Percentiles rank a stretch among this genome's conserved stretches.
Evolutionary conservation across 2,888 invertebrate species (phyloP).

Genomic region (Megalurothrips usitatus): DNA sequence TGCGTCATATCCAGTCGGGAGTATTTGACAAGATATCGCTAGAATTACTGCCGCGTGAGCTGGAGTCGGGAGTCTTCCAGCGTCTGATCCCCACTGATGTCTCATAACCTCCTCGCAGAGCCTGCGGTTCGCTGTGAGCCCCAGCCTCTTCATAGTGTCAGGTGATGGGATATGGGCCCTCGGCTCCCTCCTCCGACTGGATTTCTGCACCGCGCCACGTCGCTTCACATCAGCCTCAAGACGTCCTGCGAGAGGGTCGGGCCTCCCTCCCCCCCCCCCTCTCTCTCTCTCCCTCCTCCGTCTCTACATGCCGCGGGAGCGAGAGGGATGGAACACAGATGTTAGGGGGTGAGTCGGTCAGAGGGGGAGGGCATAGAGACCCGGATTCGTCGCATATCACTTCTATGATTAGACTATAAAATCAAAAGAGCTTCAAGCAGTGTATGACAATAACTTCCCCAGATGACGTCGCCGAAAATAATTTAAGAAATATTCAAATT

Average conservation of each 20-base stretch:
- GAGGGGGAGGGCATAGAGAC: background rate
- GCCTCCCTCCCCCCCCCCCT: background rate
- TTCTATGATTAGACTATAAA: too few relatives aligned
- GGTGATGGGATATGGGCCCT: background rate
- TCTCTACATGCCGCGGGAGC: background rate
- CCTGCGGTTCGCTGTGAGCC: background rate
- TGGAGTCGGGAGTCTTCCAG: too few relatives aligned
- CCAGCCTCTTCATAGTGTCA: background rate
- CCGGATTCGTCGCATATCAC: background rate
- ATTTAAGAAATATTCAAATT: too few relatives aligned
- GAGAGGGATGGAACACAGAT: background rate
- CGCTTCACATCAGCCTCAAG: constrained; percentile 11
- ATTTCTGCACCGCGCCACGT: background rate
- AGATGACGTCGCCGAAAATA: too few relatives aligned
- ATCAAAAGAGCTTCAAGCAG: too few relatives aligned
- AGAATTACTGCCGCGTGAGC: too few relatives aligned
- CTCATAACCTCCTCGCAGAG: constrained; percentile 5
- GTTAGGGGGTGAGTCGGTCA: background rate
- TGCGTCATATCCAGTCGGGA: too few relatives aligned
- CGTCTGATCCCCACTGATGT: background rate
- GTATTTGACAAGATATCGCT: too few relatives aligned
- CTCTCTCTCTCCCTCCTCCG: background rate
- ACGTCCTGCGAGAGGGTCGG: background rate
- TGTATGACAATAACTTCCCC: too few relatives aligned
- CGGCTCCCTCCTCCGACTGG: background rate